Base-by-base conservation (phyloP, 2,113 vertebrate species). In the Rostratula benghalensis region DNA sequence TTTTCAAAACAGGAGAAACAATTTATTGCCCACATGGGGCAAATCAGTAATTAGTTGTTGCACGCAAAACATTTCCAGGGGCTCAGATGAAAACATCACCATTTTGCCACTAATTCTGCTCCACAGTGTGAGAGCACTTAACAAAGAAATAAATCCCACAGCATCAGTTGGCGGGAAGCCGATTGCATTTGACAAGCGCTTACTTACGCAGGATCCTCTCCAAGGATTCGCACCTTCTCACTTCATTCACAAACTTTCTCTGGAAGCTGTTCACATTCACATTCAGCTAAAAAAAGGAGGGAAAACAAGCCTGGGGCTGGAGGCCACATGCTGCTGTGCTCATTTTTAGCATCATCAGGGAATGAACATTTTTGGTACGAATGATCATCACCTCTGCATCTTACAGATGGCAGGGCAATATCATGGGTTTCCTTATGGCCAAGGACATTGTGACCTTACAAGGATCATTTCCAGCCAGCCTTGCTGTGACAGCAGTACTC, bases 241-340 rank as follows among this genome's bases (percentile, higher is more conserved):
- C 98, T 97, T 98, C 98, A 94, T 98, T 98, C 97, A 98, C 98
- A 94, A 98, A 98, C 89, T 98, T 98, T 69, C 98, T 97, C 86
- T 98, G 98, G 97, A 98, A 98, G 94, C 96, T 98, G 95, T 97
- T 98, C 95, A 98, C 98, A 3, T 95, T 98, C 67, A 35, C 50
- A n/a, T 98, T 98, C 88, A 98, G 94, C 98, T 98, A 53, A 69
- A 96, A 93, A 91, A 39, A 96, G 74, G 59, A 96, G 50, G 53
- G 78, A 92, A 96, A 88, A 68, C 57, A 95, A 95, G 90, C 51
- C 64, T 84, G 80, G 37, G 67, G 69, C 81, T 90, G 61, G 59
- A 82, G 57, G 74, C 69, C 78, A 48, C 74, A 56, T 1, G 1
- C 31, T 57, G 76, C 68, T 4, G 1, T 0, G 1, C 63, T 83